Conservation (phyloP, 2,113 vertebrate genomes). For the Grantiella picta region DNA sequence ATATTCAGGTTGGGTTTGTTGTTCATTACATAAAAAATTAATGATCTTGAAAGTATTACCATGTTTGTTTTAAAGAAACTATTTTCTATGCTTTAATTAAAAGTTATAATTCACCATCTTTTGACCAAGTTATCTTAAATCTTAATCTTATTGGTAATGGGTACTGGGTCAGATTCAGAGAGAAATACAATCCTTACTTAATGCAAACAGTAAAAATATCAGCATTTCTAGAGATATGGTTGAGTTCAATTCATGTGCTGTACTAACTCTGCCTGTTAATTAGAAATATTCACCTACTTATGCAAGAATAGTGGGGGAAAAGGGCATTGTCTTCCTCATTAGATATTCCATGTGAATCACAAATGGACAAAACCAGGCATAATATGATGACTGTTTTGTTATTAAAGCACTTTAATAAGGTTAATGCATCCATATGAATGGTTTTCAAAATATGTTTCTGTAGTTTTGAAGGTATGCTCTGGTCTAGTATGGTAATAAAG, state of each 20-base stretch:
- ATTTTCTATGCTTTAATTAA: constrained; percentile 76
- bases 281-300: constrained; percentile 74
- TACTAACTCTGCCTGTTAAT: constrained; percentile 73
- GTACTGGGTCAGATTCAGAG: constrained; percentile 60
- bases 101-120: constrained; percentile 77
- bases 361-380: constrained; percentile 69
- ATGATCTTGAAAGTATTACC: constrained; percentile 63
- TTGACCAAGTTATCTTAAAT: constrained; percentile 75
- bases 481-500: constrained; percentile 35
- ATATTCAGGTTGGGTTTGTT: constrained; percentile 65
- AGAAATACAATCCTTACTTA: constrained; percentile 77
- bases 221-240: constrained; percentile 68
- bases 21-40: constrained; percentile 66
- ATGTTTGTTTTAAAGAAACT: constrained; percentile 75
- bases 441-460: constrained; percentile 57
- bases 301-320: constrained; percentile 61
- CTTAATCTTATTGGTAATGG: constrained; percentile 73
- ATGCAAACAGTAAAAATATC: constrained; percentile 76
- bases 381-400: constrained; percentile 68
- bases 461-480: constrained; percentile 26
- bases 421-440: constrained; percentile 47
- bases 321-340: constrained; percentile 68
- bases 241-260: constrained; percentile 66
- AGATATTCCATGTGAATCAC: constrained; percentile 63
- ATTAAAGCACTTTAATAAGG: constrained; percentile 71